phyloP scores from a whole-genome alignment of 2,797 vertebrate species.

The Pelochelys cantorii region DNA sequence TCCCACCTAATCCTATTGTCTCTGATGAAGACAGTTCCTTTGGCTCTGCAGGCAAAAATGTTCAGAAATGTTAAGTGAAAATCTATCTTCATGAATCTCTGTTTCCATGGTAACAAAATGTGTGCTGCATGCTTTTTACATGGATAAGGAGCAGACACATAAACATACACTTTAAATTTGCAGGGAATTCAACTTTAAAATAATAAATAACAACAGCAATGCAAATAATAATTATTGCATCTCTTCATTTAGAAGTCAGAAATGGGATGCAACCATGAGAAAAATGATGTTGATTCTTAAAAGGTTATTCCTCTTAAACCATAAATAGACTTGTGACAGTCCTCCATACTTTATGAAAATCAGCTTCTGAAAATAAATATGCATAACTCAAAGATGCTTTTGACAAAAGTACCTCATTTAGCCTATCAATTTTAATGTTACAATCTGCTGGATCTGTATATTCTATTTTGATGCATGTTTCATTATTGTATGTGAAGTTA shows the following conservation, averaged over 20 bases:
- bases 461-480: no score
- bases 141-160: neutral
- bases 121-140: neutral
- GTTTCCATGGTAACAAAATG: neutral
- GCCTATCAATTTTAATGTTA: no score
- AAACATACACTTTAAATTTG: neutral
- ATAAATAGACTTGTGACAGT: neutral
- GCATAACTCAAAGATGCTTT: no score
- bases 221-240: slow-evolving; percentile 3
- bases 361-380: no score
- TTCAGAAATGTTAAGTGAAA: neutral
- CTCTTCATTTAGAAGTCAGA: slow-evolving; percentile 26
- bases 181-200: slow-evolving; percentile 24
- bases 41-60: neutral
- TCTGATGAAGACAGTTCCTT: neutral
- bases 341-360: no score
- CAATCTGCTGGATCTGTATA: no score
- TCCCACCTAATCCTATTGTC: slow-evolving; percentile 16
- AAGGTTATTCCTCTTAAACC: slow-evolving; percentile 27
- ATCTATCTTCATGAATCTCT: neutral
- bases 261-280: neutral
- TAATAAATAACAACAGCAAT: neutral
- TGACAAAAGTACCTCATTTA: no score
- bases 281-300: slow-evolving; percentile 4
- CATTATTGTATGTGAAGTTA: no score